These are phyloP conservation scores for Opisthocomus hoazin DNA, from an alignment of 2,113 vertebrate genomes.

Conservation along the genomic window DNA sequence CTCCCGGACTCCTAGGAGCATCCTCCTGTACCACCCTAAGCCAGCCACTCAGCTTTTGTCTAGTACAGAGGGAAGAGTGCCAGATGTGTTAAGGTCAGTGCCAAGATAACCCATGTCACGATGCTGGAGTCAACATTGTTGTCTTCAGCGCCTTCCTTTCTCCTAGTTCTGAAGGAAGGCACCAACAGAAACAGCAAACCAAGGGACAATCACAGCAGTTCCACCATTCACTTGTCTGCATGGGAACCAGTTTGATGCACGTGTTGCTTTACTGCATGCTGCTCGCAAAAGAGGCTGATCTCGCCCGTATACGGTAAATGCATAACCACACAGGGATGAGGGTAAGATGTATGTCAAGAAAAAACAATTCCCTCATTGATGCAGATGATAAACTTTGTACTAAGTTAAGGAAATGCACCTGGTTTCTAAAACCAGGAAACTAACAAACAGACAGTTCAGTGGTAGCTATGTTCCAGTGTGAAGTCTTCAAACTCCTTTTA, in stretches of 20 bases:
- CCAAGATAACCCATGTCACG: fast-evolving
- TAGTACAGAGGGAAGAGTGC: not conserved
- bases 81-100: not conserved
- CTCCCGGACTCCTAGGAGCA: not conserved
- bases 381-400: not conserved
- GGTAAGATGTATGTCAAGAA: not conserved
- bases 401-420: not conserved
- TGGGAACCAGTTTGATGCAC: not conserved
- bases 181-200: fast-evolving
- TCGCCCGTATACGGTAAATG: not conserved
- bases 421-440: not conserved
- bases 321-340: not conserved
- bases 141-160: not conserved
- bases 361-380: not conserved
- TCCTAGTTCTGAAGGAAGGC: not conserved
- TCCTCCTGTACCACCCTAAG: not conserved
- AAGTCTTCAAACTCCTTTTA: not conserved
- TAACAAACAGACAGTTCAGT: not conserved
- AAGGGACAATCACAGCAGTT: not conserved
- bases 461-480: not conserved
- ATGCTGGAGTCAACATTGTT: not conserved
- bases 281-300: not conserved
- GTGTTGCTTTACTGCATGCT: not conserved
- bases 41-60: not conserved
- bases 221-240: fast-evolving